Evolutionary conservation across 2,888 invertebrate species (phyloP), one percentile per base, ranked within the genome.

Genomic region (Drosophila recens): DNA sequence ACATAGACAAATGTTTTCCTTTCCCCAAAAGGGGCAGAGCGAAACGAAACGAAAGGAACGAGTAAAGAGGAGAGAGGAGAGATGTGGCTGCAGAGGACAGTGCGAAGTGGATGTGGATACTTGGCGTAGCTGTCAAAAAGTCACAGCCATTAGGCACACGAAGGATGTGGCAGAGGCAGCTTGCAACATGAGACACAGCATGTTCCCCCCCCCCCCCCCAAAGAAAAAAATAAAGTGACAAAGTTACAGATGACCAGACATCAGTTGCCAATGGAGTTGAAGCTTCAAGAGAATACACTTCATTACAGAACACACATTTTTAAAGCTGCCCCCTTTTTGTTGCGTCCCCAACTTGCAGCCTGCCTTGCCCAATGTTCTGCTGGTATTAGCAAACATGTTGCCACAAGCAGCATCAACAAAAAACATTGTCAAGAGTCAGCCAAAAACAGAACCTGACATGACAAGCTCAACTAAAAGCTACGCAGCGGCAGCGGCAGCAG

Each of bases 71-170:
- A 17, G 20, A 30, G 20, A 8, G 13, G 20, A 17, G 20, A 53
- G 61, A 53, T 45, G 54, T 45, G 43, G 33, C 43, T 52, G 36
- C 49, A 54, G 30, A 40, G 67, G 53, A 54, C 65, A 72, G 59
- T 66, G 69, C 23, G 23, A 23, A 23, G 4, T 23, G 58, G 65
- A 66, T 75, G 65, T 54, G 75, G 75, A 67, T 65, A 80, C 81
- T 79, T 79, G 61, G 56, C 58, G 61, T 57, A 65, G 84, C 84
- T 89, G 89, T 90, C 90, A 89, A 89, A 90, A 90, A 90, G 89
- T 90, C 87, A 89, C 74, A 89, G 74, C 89, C 90, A 90, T 85
- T 89, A 90, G 84, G 75, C 87, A 67, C 64, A 79, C 51, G 52
- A 62, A 61, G 66, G 43, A 67, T 70, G 61, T 49, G 62, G 43